Conservation (phyloP, 2,113 vertebrate species). For the Sorex fumeus region DNA sequence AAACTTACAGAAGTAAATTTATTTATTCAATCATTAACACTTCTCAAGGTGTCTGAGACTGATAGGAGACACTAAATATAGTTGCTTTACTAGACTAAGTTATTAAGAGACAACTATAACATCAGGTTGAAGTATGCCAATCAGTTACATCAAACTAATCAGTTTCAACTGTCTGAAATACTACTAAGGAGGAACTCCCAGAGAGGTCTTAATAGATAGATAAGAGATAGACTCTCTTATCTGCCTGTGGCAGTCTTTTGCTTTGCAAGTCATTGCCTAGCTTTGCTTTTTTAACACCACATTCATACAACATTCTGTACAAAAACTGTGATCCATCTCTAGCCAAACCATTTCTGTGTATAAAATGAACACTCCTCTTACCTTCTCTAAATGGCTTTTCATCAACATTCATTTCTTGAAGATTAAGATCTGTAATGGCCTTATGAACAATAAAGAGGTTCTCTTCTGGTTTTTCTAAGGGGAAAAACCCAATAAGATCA, state of each 20-base stretch:
- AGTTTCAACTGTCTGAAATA: not conserved
- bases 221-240: not conserved
- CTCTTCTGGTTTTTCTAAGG: conserved; percentile 84
- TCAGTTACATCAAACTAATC: not conserved
- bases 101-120: not conserved
- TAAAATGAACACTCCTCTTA: conserved; percentile 69
- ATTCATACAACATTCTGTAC: not conserved
- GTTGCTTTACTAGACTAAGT: not conserved
- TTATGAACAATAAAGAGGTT: conserved; percentile 69
- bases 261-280: not conserved
- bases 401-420: conserved; percentile 71
- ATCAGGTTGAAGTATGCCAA: not conserved
- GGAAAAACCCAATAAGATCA: conserved; percentile 66
- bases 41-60: not conserved
- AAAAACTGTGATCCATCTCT: not conserved
- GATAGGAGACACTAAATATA: not conserved
- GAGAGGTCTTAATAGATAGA: too few relatives aligned
- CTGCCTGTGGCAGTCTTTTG: not conserved
- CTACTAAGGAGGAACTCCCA: not conserved
- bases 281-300: not conserved
- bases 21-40: conserved; percentile 39
- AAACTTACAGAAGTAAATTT: not conserved
- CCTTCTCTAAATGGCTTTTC: conserved; percentile 82
- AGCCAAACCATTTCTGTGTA: not conserved
- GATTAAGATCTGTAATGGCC: conserved; percentile 74